phyloP scores from a whole-genome alignment of 2,888 invertebrate species.

The Limnephilus auricula region DNA sequence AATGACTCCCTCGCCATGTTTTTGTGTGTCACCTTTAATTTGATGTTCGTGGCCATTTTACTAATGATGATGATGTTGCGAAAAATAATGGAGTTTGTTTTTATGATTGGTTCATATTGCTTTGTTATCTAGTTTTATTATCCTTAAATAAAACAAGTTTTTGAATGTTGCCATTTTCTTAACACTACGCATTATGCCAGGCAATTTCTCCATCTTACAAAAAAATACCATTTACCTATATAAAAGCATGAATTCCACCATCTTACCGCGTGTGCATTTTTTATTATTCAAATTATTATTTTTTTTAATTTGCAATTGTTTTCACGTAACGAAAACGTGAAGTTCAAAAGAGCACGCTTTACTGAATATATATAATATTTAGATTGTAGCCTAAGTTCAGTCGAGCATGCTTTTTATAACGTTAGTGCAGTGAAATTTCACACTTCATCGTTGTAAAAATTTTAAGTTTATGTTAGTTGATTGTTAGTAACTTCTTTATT shows the following conservation, averaged over 20 bases:
- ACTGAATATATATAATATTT: background rate
- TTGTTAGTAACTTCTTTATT: too few relatives aligned
- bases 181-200: background rate
- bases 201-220: background rate
- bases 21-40: background rate
- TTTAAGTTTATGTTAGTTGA: background rate
- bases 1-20: background rate
- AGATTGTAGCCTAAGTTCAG: background rate
- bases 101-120: background rate
- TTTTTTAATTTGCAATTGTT: background rate
- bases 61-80: background rate
- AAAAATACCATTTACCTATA: background rate
- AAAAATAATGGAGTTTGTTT: background rate
- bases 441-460: background rate
- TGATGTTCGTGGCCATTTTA: background rate
- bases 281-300: background rate
- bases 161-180: too few relatives aligned
- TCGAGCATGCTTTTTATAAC: background rate
- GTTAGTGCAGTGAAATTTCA: background rate
- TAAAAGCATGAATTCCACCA: background rate
- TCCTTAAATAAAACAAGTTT: background rate
- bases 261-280: background rate
- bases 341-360: background rate
- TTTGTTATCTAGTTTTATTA: background rate
- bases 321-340: background rate